Percentiles rank a stretch among this genome's conserved stretches.
phyloP scores from a whole-genome alignment of 2,888 invertebrate genomes.

The Xestia rhomboidea region DNA sequence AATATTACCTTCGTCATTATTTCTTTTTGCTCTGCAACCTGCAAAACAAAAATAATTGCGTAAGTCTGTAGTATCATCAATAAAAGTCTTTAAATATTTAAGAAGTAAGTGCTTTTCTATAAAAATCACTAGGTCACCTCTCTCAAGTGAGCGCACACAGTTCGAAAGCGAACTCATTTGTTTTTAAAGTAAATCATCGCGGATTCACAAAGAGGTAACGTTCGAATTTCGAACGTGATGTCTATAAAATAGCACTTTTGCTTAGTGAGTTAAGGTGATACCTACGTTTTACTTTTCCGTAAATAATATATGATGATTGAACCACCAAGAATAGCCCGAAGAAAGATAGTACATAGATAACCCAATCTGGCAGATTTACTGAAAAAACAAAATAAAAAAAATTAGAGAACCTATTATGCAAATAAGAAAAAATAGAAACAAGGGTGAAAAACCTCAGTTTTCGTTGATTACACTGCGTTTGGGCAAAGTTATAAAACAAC shows the following conservation, averaged over 20 bases:
- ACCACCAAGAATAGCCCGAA: background rate
- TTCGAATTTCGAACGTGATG: background rate
- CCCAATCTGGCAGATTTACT: background rate
- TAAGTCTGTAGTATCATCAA: background rate
- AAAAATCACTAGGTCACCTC: background rate
- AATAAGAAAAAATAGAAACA: background rate
- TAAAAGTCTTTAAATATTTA: background rate
- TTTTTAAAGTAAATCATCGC: conserved; percentile 1
- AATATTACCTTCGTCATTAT: conserved; percentile 30
- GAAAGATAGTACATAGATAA: background rate
- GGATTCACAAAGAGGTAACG: background rate
- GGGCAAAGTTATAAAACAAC: background rate
- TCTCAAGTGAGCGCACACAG: conserved; percentile 9
- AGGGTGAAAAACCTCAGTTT: background rate
- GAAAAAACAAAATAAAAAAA: background rate
- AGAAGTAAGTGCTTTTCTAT: background rate
- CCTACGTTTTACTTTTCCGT: conserved; percentile 16
- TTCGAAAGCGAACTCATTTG: background rate
- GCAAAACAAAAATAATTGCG: background rate
- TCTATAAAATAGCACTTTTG: background rate
- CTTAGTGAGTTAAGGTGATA: background rate
- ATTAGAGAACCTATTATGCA: background rate
- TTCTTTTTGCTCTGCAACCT: conserved; percentile 1
- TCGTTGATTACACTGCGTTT: background rate
- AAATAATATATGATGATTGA: conserved; percentile 7